Evolutionary conservation across 1,140 invertebrate genomes (phyloP), one percentile per base, ranked within the genome.

Genomic region (Heliconius himera): DNA sequence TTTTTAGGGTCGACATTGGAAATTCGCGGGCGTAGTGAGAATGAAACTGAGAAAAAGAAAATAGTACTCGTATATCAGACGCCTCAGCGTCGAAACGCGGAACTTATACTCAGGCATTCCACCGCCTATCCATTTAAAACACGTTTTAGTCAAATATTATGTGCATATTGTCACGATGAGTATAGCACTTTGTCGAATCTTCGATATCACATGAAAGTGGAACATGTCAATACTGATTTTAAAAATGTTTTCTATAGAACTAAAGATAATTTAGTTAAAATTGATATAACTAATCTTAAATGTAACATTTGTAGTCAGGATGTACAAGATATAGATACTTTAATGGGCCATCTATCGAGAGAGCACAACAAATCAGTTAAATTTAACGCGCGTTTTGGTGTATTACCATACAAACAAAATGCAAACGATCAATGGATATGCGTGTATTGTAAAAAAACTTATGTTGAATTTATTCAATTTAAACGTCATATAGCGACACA

Each of bases 1-100:
- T 93, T 94, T 94, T 92, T 94, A 94, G 93, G 93, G 82, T 81
- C 84, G 80, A 90, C 84, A 85, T 89, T 92, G 90, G 88, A 89
- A 90, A 89, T 91, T 81, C 87, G 86, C 78, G 85, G 89, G 75
- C 87, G 85, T 89, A 91, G 80, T 84, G 85, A 89, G 79, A 87
- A 77, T 86, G 87, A 90, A 60, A 87, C 70, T 87, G 87, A 89
- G 87, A 90, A 88, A 90, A 89, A 89, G 89, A 93, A 90, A 91
- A 89, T 93, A 80, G 84, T 92, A 82, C 88, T 92, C 79, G 88
- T 93, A 73, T 93, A 88, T 87, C 90, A 91, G 80, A 91, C 89
- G 72, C 91, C 93, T 29, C 91, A 93, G 82, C 87, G 93, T 84
- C 88, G 89, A 73, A 94, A 94, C 83, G 89, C 91, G 76, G 92